These are phyloP conservation scores for Riparia riparia DNA, from an alignment of 2,113 vertebrate species.

Conservation along the genomic window DNA sequence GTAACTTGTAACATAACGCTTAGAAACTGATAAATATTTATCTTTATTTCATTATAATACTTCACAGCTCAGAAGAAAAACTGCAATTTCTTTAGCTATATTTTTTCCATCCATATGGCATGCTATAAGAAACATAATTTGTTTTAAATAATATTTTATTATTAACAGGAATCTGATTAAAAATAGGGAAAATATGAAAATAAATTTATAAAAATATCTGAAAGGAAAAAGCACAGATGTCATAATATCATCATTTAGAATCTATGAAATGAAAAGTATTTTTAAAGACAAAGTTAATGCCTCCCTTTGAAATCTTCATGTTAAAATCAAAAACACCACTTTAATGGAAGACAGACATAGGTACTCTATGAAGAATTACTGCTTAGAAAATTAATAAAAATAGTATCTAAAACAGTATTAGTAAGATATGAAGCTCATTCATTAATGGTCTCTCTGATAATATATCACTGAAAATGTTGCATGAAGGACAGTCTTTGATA, in stretches of 20 bases:
- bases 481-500: constrained; percentile 93
- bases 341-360: constrained; percentile 81
- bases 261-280: constrained; percentile 72
- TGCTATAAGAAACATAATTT: constrained; percentile 20
- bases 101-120: constrained; percentile 21
- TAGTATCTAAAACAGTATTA: constrained; percentile 89
- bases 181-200: constrained; percentile 69
- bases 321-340: constrained; percentile 79
- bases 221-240: constrained; percentile 67
- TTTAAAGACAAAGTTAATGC: constrained; percentile 77
- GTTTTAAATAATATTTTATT: constrained; percentile 60
- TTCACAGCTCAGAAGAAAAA: constrained; percentile 49
- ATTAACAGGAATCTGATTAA: constrained; percentile 64
- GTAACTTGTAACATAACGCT: constrained; percentile 64
- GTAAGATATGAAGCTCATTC: constrained; percentile 90
- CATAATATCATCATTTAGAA: constrained; percentile 71
- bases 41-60: constrained; percentile 50
- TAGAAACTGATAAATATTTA: constrained; percentile 69
- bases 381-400: constrained; percentile 91
- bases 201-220: constrained; percentile 55
- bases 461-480: constrained; percentile 92
- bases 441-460: constrained; percentile 89
- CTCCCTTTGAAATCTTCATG: constrained; percentile 71
- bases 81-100: constrained; percentile 49
- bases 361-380: constrained; percentile 79